phyloP scores from a whole-genome alignment of 2,113 vertebrate genomes.

The Maccullochella peelii region DNA sequence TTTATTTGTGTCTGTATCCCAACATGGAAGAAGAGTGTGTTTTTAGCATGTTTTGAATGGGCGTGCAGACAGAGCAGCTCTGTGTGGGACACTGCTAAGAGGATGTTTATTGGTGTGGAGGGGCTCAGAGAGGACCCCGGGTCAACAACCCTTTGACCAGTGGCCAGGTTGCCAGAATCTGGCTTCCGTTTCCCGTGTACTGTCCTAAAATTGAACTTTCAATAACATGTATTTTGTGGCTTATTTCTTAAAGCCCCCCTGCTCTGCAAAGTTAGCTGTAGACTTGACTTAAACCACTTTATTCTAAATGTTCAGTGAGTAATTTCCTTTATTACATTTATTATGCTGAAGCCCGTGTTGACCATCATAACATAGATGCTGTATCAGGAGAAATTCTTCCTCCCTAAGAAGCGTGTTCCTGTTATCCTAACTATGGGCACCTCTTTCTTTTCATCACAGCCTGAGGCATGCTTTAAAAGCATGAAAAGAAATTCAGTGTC shows the following conservation, averaged over 20 bases:
- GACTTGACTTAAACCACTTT: slow-evolving; percentile 14
- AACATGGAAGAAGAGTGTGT: slow-evolving; percentile 43
- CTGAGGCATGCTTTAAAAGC: slow-evolving; percentile 37
- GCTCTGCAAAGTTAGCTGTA: not conserved
- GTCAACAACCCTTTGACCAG: slow-evolving; percentile 52
- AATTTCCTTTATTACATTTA: not conserved
- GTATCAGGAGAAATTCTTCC: slow-evolving; percentile 49
- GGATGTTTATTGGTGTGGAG: slow-evolving; percentile 72
- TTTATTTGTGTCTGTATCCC: slow-evolving; percentile 33
- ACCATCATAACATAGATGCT: slow-evolving; percentile 23
- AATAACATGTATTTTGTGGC: not conserved
- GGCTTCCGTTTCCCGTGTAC: slow-evolving; percentile 67
- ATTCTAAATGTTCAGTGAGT: not conserved
- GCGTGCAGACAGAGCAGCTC: slow-evolving; percentile 27
- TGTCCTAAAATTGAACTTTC: slow-evolving; percentile 56
- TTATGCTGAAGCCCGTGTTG: slow-evolving; percentile 9
- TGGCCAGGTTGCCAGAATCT: slow-evolving; percentile 32
- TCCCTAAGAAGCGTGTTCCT: slow-evolving; percentile 56
- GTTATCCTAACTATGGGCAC: slow-evolving; percentile 58
- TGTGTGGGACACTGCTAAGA: slow-evolving; percentile 33
- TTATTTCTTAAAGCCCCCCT: not conserved
- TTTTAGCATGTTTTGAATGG: slow-evolving; percentile 56
- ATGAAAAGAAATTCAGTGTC: slow-evolving; percentile 23
- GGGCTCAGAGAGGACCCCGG: slow-evolving; percentile 30
- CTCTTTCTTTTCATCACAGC: slow-evolving; percentile 59